Conservation (phyloP, 2,113 vertebrate genomes). For the Urocitellus parryii region DNA sequence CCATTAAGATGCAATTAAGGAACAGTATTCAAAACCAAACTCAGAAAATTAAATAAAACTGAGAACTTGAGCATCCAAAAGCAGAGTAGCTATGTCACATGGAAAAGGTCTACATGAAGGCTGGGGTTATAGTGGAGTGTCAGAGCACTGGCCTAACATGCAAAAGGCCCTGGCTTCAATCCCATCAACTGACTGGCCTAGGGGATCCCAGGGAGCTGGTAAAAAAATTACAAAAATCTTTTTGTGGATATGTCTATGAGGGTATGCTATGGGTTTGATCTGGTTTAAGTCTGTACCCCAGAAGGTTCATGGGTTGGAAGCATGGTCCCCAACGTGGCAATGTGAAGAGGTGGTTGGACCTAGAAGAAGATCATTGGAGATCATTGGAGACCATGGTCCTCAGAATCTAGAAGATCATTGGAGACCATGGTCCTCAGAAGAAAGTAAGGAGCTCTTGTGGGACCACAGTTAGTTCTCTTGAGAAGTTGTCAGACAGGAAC, state of each 20-base stretch:
- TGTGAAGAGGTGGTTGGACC: neutral
- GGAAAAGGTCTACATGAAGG: neutral
- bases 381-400: neutral
- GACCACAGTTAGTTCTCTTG: neutral
- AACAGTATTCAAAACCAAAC: neutral
- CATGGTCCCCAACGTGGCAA: neutral
- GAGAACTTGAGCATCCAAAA: neutral
- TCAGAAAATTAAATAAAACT: conserved; percentile 38
- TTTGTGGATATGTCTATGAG: neutral
- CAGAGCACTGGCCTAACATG: neutral
- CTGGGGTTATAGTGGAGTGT: neutral
- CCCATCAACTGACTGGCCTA: neutral
- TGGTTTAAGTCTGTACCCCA: neutral
- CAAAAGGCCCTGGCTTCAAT: neutral
- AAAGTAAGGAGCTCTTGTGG: neutral
- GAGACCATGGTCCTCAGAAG: neutral
- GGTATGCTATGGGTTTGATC: neutral
- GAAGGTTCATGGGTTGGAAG: neutral
- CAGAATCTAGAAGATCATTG: neutral
- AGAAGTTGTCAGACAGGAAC: neutral
- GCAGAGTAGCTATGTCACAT: neutral
- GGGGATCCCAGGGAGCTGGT: neutral
- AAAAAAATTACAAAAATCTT: too few relatives aligned
- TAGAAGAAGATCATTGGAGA: neutral
- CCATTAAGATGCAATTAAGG: neutral